Percentiles rank a stretch among this genome's conserved stretches.
Evolutionary conservation across 2,113 vertebrate species (phyloP).

Genomic region (Phaethon lepturus): DNA sequence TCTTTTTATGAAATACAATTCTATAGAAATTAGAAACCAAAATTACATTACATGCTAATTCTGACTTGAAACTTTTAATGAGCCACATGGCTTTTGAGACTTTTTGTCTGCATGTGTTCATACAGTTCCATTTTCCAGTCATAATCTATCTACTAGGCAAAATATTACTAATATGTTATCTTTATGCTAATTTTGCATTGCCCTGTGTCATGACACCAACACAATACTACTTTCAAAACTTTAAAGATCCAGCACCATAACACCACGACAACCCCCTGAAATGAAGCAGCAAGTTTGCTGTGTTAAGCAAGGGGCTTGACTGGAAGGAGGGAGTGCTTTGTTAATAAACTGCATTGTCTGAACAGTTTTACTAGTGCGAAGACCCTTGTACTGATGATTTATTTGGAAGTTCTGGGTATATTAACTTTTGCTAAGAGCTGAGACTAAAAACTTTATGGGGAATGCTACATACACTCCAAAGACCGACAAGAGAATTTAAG

Average conservation of each 20-base stretch:
- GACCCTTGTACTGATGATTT: constrained; percentile 73
- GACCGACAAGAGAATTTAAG: constrained; percentile 82
- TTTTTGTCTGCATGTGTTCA: neutral
- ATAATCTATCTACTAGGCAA: neutral
- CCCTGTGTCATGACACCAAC: neutral
- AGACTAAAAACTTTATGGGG: constrained; percentile 83
- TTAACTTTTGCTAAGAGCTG: constrained; percentile 83
- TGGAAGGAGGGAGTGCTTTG: constrained; percentile 57
- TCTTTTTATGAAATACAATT: neutral
- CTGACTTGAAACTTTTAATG: constrained; percentile 43
- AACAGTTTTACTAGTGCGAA: constrained; percentile 69
- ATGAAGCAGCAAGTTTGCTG: constrained; percentile 21
- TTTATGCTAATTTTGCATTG: constrained; percentile 1
- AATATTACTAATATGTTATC: neutral
- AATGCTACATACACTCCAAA: constrained; percentile 81
- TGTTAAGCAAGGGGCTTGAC: constrained; percentile 22
- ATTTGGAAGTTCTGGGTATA: constrained; percentile 79
- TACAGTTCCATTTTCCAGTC: neutral
- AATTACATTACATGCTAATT: constrained; percentile 59
- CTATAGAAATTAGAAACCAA: constrained; percentile 28
- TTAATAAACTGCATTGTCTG: constrained; percentile 69
- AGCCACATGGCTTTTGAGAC: constrained; percentile 27
- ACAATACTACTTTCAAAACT: neutral
- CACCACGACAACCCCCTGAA: constrained; percentile 3
- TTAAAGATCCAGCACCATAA: constrained; percentile 41